These are phyloP conservation scores for Catamblyrhynchus diadema DNA, from an alignment of 2,797 vertebrate species.

Conservation along the genomic window DNA sequence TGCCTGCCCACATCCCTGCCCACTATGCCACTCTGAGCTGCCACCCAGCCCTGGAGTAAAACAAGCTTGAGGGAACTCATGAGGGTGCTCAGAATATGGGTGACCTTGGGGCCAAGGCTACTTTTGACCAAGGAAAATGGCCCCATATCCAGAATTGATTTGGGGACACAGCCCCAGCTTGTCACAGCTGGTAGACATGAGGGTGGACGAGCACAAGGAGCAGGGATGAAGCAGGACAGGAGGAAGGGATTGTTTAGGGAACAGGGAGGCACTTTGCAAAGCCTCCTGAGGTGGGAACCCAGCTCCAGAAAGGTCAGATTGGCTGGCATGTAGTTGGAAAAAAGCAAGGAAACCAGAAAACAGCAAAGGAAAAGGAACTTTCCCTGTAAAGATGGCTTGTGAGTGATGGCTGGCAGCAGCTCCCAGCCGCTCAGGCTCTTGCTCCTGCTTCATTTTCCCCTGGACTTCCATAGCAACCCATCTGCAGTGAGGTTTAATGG, in stretches of 20 bases:
- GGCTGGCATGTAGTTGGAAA: accelerated
- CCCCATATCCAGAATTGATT: accelerated
- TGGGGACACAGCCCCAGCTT: accelerated
- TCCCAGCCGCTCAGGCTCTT: constrained; percentile 1
- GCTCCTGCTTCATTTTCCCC: constrained; percentile 48
- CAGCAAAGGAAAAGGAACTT: neutral
- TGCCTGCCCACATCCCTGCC: neutral
- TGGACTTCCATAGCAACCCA: constrained; percentile 82
- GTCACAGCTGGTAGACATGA: accelerated
- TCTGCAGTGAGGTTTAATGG: constrained; percentile 86
- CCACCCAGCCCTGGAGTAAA: neutral
- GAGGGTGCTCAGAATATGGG: neutral
- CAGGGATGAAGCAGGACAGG: neutral
- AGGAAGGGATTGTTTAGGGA: neutral
- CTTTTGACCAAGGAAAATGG: neutral
- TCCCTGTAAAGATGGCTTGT: neutral
- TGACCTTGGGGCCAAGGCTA: neutral
- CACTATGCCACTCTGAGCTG: neutral
- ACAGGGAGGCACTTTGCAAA: neutral
- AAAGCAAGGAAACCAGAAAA: neutral
- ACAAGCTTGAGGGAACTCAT: accelerated
- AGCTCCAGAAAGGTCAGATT: neutral
- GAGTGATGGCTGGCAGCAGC: constrained; percentile 34
- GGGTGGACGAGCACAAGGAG: neutral
- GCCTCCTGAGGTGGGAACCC: neutral